These are phyloP conservation scores for Rafetus swinhoei DNA, from an alignment of 2,113 vertebrate genomes.

Conservation along the genomic window DNA sequence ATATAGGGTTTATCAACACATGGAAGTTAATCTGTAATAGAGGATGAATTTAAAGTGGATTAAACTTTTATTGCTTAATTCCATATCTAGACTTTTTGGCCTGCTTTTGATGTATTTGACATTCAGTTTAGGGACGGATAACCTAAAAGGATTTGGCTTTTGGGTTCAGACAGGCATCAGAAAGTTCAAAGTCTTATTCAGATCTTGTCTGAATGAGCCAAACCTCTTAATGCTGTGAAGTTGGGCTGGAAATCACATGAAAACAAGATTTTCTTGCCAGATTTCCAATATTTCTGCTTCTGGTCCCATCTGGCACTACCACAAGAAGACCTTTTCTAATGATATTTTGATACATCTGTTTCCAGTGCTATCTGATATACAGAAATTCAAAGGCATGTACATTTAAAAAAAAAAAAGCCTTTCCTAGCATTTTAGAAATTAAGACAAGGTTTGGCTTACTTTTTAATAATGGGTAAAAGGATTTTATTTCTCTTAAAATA, in stretches of 20 bases:
- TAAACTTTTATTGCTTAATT: not conserved
- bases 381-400: not conserved
- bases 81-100: not conserved
- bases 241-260: fast-evolving
- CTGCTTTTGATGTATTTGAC: not conserved
- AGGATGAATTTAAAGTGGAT: not conserved
- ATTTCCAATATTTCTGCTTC: not conserved
- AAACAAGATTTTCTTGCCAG: not conserved
- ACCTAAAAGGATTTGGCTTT: not conserved
- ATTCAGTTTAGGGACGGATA: not conserved
- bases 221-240: not conserved
- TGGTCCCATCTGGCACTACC: not conserved
- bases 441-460: not conserved
- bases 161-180: fast-evolving
- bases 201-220: not conserved
- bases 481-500: not conserved
- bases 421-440: not conserved
- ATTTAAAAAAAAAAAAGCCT: not conserved
- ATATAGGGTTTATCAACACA: not conserved
- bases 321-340: not conserved
- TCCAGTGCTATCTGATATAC: not conserved
- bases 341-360: not conserved
- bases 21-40: not conserved
- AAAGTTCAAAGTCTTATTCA: not conserved
- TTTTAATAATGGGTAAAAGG: not conserved